phyloP scores from a whole-genome alignment of 2,888 invertebrate species.

The Drosophila tanythrix region DNA sequence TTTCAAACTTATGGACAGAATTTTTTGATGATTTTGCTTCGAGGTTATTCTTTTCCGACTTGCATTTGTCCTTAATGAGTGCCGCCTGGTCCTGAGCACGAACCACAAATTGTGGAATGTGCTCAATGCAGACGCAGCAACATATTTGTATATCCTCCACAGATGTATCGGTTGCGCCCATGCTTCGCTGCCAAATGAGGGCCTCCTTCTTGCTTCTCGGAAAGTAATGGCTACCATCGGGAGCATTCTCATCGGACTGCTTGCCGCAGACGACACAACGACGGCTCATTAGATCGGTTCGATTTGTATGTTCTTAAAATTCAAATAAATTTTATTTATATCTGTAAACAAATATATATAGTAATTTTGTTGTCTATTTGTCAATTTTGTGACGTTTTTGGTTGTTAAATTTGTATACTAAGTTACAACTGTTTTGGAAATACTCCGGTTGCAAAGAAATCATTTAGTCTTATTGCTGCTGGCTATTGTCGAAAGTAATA shows the following conservation, averaged over 20 bases:
- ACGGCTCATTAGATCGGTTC: constrained; percentile 42
- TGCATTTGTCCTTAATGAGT: background rate
- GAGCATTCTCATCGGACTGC: constrained; percentile 14
- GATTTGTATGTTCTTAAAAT: constrained; percentile 14
- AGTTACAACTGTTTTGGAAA: background rate
- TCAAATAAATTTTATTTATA: background rate
- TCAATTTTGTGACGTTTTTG: background rate
- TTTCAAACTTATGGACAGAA: background rate
- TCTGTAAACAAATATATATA: background rate
- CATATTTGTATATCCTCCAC: constrained; percentile 41
- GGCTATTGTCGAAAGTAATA: constrained; percentile 19
- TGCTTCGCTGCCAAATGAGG: constrained; percentile 64
- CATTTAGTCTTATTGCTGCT: constrained; percentile 17
- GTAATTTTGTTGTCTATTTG: background rate
- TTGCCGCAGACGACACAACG: constrained; percentile 68
- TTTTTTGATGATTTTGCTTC: background rate
- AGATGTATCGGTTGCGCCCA: constrained; percentile 48
- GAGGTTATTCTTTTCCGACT: background rate
- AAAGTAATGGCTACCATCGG: constrained; percentile 44
- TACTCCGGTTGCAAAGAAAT: background rate
- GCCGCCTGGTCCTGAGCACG: constrained; percentile 43
- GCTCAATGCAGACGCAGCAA: constrained; percentile 67
- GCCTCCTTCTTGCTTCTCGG: constrained; percentile 64
- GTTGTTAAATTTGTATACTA: background rate
- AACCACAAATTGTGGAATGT: constrained; percentile 66